A percentile compares a stretch with the other conserved stretches of the same genome.
Conservation (phyloP, 2,113 vertebrate species). For the Cryptotis parvus region DNA sequence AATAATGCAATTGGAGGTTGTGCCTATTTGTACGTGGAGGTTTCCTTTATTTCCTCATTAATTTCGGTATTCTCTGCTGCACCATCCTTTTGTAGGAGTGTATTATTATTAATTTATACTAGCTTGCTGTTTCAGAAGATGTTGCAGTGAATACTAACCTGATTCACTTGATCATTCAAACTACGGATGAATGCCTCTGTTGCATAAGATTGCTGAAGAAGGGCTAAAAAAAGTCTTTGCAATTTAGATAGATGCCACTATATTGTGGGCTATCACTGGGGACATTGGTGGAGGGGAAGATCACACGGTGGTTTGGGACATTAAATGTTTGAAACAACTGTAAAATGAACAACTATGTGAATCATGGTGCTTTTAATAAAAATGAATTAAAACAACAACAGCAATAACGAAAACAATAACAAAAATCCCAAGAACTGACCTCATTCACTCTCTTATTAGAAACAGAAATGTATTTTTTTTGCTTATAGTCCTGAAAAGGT, state of each 20-base stretch:
- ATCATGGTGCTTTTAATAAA: too few species aligned
- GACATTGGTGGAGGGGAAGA: too few species aligned
- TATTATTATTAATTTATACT: slow-evolving; percentile 6
- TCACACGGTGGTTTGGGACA: too few species aligned
- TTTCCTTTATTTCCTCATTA: background rate
- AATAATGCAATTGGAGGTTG: slow-evolving; percentile 1
- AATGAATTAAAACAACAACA: too few species aligned
- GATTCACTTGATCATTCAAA: background rate
- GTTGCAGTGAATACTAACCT: background rate
- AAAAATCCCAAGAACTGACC: too few species aligned
- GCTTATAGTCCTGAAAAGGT: background rate
- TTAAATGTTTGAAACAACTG: too few species aligned
- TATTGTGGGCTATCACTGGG: background rate
- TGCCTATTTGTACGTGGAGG: background rate
- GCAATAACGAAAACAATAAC: too few species aligned
- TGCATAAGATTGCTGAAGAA: background rate
- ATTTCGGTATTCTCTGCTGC: background rate
- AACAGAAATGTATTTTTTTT: background rate
- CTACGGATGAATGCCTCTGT: background rate
- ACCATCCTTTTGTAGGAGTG: background rate
- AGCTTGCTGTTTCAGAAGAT: background rate
- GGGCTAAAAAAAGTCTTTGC: slow-evolving; percentile 34
- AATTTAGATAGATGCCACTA: background rate
- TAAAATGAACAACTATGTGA: too few species aligned
- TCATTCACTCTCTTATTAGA: background rate